phyloP scores from a whole-genome alignment of 2,888 invertebrate species.

The Diplazon laetatorius region DNA sequence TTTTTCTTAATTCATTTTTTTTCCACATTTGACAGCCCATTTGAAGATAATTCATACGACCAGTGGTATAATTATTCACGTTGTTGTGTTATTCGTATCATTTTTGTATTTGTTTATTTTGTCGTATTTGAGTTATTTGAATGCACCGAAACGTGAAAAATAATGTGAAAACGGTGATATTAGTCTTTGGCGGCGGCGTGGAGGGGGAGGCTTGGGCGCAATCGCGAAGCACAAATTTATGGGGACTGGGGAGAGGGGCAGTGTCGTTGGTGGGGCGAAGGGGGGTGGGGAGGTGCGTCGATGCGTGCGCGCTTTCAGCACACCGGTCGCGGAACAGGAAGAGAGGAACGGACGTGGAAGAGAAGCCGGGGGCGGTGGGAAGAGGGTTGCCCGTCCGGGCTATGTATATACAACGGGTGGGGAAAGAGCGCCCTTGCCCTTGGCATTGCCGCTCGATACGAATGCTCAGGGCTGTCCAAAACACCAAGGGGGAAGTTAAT shows the following conservation, averaged over 20 bases:
- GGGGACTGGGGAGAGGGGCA: constrained; percentile 42
- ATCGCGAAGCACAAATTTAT: constrained; percentile 55
- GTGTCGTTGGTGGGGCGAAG: constrained; percentile 41
- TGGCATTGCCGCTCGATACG: constrained; percentile 83
- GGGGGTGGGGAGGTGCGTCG: constrained; percentile 30
- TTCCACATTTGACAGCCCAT: too few relatives aligned
- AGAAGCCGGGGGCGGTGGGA: constrained; percentile 9
- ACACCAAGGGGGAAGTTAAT: constrained; percentile 68
- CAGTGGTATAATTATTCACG: too few relatives aligned
- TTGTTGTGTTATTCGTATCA: too few relatives aligned
- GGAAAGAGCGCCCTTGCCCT: constrained; percentile 82
- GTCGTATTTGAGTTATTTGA: constrained; percentile 3
- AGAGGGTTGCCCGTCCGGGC: constrained; percentile 38
- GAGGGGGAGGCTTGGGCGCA: constrained; percentile 43
- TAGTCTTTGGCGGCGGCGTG: background rate
- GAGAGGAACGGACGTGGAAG: constrained; percentile 36
- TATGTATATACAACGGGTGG: constrained; percentile 68
- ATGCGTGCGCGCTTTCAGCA: constrained; percentile 31
- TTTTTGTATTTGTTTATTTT: background rate
- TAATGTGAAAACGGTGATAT: background rate
- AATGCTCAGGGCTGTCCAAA: constrained; percentile 81
- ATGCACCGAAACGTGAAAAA: background rate
- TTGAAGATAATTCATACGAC: too few relatives aligned
- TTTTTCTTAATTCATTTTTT: too few relatives aligned
- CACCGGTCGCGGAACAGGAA: constrained; percentile 61